phyloP scores from a whole-genome alignment of 2,888 invertebrate species.

The Anoplius nigerrimus region DNA sequence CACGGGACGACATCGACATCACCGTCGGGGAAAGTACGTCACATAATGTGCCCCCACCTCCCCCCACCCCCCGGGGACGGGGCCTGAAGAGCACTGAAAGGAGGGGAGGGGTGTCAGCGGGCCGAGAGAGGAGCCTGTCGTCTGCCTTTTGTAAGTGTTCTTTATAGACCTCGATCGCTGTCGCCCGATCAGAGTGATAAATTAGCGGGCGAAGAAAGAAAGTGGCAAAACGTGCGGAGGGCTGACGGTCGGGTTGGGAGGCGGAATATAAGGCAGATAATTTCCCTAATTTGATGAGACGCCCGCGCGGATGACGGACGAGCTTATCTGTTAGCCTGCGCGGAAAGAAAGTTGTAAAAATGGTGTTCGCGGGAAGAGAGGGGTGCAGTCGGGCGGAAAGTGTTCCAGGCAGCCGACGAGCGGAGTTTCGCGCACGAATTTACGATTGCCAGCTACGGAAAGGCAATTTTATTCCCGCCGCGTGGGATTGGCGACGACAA shows the following conservation, averaged over 20 bases:
- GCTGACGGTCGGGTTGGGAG: no score
- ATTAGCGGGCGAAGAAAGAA: neutral
- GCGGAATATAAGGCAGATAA: neutral
- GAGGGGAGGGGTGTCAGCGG: neutral
- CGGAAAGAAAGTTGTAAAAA: neutral
- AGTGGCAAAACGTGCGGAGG: no score
- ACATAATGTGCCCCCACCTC: no score
- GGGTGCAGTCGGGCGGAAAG: no score
- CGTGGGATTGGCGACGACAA: no score
- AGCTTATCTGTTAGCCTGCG: neutral
- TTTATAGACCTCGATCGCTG: constrained; percentile 5
- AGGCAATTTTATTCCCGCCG: no score
- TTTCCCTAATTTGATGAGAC: constrained; percentile 1
- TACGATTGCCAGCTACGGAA: no score
- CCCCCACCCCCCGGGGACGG: no score
- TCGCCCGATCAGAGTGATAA: neutral
- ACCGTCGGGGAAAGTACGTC: no score
- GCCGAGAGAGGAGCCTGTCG: neutral
- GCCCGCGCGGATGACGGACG: neutral
- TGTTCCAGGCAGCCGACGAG: no score
- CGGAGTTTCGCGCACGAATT: no score
- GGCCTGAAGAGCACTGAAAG: neutral
- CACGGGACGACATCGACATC: neutral
- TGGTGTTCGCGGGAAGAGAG: neutral
- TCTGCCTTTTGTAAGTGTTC: constrained; percentile 1